Base-by-base conservation (phyloP, 30 jellyfish, hydroid and myxozoan species). In the Rhopilema esculentum region DNA sequence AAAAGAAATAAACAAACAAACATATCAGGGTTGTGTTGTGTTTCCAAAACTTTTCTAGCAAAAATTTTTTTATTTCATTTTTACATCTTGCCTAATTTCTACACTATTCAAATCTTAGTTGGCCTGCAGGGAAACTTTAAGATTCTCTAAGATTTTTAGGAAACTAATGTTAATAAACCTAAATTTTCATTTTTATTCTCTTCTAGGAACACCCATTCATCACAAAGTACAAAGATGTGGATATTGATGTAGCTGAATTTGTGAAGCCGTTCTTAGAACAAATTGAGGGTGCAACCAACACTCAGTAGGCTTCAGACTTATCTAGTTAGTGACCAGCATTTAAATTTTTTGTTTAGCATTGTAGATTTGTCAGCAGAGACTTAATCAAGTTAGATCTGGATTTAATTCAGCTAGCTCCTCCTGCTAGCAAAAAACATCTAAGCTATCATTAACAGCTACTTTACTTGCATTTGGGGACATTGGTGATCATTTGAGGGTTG, bases 181-280 rank as follows among this genome's bases (percentile, higher is more conserved):
- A 19, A 23, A 69, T 27, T 69, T 7, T 65, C 15, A 6, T 1
- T 69, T 16, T 24, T 52, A 27, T 84, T 62, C 66, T 57, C 1
- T 62, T 74, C 25, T 66, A 83, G 97, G 51, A 25, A 6, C 85
- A 89, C 75, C 73, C 97, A 0, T 90, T 90, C 80, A 50, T 90
- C 62, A 40, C 69, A 25, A 75, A 48, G 70, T 83, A 83, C 73
- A 53, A 23, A 63, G 84, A 72, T 72, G 82, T 62, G 7, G 94
- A 66, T 16, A 87, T 90, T n/a, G 94, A 90, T 68, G 87, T 90
- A 30, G 89, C 87, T 74, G 51, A 89, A 22, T 90, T 82, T 67
- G 85, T 90, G 84, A 83, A 49, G 72, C 88, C 91, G 27, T 83
- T 73, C 71, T 28, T 88, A 62, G 96, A 72, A 20, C 67, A 29